Conservation (phyloP, 2,113 vertebrate genomes). For the Corydoras maculifer region DNA sequence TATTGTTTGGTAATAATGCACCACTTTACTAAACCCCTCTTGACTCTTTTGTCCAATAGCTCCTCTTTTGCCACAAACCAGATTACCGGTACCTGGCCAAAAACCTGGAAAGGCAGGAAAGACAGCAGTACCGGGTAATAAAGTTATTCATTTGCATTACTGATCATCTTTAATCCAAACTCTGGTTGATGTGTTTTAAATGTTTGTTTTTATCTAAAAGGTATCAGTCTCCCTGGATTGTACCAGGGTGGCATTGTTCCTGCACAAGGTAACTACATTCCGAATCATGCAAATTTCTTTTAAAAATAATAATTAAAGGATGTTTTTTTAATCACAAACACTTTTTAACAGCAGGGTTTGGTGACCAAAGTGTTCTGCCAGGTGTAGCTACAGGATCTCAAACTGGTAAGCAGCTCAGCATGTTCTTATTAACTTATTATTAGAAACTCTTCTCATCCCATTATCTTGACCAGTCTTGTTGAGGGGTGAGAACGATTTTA, state of each 20-base stretch:
- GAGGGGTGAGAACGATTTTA: too few species aligned
- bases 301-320: not conserved
- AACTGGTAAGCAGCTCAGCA: constrained; percentile 28
- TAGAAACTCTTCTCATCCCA: too few species aligned
- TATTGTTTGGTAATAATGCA: not conserved
- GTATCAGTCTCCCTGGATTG: constrained; percentile 45
- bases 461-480: too few species aligned
- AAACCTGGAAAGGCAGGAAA: constrained; percentile 44
- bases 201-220: constrained; percentile 21
- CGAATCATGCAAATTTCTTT: not conserved
- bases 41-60: constrained; percentile 21
- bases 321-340: not conserved
- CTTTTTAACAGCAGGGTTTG: constrained; percentile 37
- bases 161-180: not conserved
- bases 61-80: constrained; percentile 39
- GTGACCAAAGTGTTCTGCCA: constrained; percentile 42
- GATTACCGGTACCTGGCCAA: constrained; percentile 27
- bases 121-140: constrained; percentile 46
- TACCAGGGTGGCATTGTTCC: constrained; percentile 49
- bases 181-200: too few species aligned
- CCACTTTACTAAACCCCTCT: not conserved
- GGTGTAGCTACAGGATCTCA: constrained; percentile 46
- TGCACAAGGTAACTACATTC: constrained; percentile 37
- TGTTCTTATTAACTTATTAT: too few species aligned
- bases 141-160: not conserved